A percentile compares a stretch with the other conserved stretches of the same genome.
Evolutionary conservation across 92 coral and sea anemone genomes (phyloP).

Genomic region (Diadumene lineata): DNA sequence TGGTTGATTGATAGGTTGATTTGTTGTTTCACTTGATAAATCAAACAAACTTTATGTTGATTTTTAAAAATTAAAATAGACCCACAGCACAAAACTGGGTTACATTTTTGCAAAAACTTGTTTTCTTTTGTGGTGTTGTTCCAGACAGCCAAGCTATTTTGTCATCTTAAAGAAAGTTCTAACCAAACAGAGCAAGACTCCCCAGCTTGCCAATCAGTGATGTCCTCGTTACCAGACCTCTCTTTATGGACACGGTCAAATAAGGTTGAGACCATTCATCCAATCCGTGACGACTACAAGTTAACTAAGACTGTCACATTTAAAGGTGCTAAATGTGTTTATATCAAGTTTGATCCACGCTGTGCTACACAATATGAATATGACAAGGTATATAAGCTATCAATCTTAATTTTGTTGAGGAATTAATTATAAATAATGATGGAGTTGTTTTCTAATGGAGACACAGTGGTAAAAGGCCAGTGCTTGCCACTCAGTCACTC

Average conservation of each 20-base stretch:
- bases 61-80: too few species aligned
- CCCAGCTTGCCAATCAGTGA: slow-evolving; percentile 1
- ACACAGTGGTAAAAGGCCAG: too few species aligned
- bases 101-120: neutral
- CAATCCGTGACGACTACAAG: slow-evolving; percentile 85
- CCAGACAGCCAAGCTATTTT: slow-evolving; percentile 61
- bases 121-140: neutral
- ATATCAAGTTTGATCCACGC: slow-evolving; percentile 79
- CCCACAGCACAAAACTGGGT: neutral
- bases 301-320: slow-evolving; percentile 63
- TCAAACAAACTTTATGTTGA: too few species aligned
- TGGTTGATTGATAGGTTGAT: too few species aligned
- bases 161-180: slow-evolving; percentile 43
- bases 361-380: slow-evolving; percentile 96
- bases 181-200: slow-evolving; percentile 9
- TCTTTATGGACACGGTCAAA: slow-evolving; percentile 81
- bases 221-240: slow-evolving; percentile 52
- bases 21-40: too few species aligned
- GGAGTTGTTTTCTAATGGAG: too few species aligned
- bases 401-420: too few species aligned
- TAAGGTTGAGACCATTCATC: slow-evolving; percentile 83
- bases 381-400: slow-evolving; percentile 99
- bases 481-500: too few species aligned
- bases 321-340: slow-evolving; percentile 75
- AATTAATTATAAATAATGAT: too few species aligned